phyloP scores from a whole-genome alignment of 2,113 vertebrate species.

The Agapornis roseicollis region DNA sequence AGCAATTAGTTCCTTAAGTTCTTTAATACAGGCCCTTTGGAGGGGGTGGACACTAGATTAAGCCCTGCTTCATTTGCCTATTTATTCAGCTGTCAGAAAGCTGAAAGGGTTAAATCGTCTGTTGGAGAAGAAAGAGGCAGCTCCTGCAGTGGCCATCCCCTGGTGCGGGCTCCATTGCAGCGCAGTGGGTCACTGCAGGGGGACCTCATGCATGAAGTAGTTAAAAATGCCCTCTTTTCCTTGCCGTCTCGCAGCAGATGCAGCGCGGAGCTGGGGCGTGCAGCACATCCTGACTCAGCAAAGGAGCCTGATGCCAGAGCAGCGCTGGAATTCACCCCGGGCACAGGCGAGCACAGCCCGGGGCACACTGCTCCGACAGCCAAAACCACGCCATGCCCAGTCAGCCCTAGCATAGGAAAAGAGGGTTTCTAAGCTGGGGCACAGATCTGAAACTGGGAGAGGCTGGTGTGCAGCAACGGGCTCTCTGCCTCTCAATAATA shows the following conservation, averaged over 20 bases:
- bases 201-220: not conserved
- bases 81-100: conserved; percentile 35
- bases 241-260: not conserved
- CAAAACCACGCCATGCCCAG: not conserved
- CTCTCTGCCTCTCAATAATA: not conserved
- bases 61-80: conserved; percentile 42
- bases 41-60: conserved; percentile 38
- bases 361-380: not conserved
- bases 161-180: not conserved
- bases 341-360: not conserved
- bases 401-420: not conserved
- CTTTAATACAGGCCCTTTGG: conserved; percentile 19
- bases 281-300: conserved; percentile 59
- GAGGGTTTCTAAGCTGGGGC: not conserved
- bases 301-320: not conserved
- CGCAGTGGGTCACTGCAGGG: not conserved
- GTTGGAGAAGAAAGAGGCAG: conserved; percentile 26
- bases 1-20: conserved; percentile 47
- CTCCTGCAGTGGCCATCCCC: not conserved
- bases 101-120: conserved; percentile 30
- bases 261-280: not conserved
- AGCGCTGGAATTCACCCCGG: not conserved
- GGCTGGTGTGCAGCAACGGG: not conserved
- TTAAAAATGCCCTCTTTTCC: not conserved
- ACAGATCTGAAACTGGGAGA: rapidly evolving